Base-by-base conservation (phyloP, 2,113 vertebrate species). In the Clinocottus analis region DNA sequence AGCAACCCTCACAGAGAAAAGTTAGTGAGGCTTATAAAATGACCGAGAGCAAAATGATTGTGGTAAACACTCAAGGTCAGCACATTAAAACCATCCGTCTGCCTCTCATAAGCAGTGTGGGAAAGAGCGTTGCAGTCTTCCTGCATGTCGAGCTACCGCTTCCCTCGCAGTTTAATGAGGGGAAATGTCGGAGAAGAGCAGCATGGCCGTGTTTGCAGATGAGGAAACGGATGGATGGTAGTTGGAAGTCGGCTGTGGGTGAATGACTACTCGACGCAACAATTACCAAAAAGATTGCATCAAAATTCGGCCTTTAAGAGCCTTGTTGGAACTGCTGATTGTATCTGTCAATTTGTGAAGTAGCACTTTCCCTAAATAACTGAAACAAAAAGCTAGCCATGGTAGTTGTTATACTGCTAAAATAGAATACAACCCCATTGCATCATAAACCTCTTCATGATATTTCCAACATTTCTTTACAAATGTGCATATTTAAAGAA, bases 401-500 rank as follows among this genome's bases (percentile, higher is more conserved):
- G 3, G 51, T 43, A 16, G 60, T 8, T 51, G 19, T 23, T 43
- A 16, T 2, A 27, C 33, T 21, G 6, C 23, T 60, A 7, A 45
- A 69, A 45, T 5, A n/a, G 7, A 12, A 47, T 5, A 63, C 39
- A 61, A 11, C 47, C 4, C 27, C 4, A n/a, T n/a, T 31, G n/a
- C 13, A 12, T 35, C 12, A 45, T 13, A 13, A 29, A 27, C n/a
- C 55, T 11, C 5, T 35, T 56, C 27, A 55, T 33, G 33, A 60
- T 45, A 13, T 55, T 49, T 55, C 31, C 11, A 68, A 74, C 13
- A 31, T 53, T 59, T 79, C 45, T 56, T 37, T 13, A 45, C 29
- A 72, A 69, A 72, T 33, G 19, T 37, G 25, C 9, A 4, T 33
- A 63, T 85, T 75, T 80, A 72, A 58, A 21, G 58, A 59, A 39